Conservation (phyloP, 1,140 invertebrate genomes). For the Charaxes varanes region DNA sequence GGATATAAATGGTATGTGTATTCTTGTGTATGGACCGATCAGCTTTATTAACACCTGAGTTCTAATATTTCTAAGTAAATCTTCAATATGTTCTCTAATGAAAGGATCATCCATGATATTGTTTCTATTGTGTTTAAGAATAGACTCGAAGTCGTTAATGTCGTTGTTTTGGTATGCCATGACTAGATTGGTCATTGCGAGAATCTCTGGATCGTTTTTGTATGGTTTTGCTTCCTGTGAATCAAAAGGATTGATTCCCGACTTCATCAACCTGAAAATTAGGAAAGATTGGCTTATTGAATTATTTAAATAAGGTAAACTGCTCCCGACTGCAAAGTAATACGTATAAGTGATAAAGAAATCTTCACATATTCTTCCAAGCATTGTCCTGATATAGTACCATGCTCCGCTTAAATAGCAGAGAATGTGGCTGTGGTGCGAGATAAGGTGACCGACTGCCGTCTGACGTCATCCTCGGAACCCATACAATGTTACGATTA, state of each 20-base stretch:
- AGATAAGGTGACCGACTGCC: too few species aligned
- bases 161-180: constrained; percentile 99
- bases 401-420: too few species aligned
- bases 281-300: too few species aligned
- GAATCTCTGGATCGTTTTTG: constrained; percentile 99
- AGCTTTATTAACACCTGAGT: constrained; percentile 98
- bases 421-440: too few species aligned
- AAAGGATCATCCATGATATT: constrained; percentile 99
- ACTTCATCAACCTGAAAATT: constrained; percentile 94
- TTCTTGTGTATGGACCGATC: constrained; percentile 98
- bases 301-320: too few species aligned
- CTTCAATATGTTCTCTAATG: constrained; percentile 99
- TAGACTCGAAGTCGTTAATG: constrained; percentile 98
- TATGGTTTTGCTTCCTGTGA: constrained; percentile 99
- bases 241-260: constrained; percentile 99
- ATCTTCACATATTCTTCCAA: too few species aligned
- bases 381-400: too few species aligned
- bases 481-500: too few species aligned
- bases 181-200: constrained; percentile 99
- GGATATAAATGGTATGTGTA: constrained; percentile 98
- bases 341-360: too few species aligned
- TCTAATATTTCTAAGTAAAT: constrained; percentile 96
- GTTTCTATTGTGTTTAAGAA: constrained; percentile 94
- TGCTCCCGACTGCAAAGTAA: too few species aligned
- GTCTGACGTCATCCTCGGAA: too few species aligned